Evolutionary conservation across 64 coral and sea anemone species (phyloP), one percentile per base, ranked within the genome.

Genomic region (Montipora capricornis): DNA sequence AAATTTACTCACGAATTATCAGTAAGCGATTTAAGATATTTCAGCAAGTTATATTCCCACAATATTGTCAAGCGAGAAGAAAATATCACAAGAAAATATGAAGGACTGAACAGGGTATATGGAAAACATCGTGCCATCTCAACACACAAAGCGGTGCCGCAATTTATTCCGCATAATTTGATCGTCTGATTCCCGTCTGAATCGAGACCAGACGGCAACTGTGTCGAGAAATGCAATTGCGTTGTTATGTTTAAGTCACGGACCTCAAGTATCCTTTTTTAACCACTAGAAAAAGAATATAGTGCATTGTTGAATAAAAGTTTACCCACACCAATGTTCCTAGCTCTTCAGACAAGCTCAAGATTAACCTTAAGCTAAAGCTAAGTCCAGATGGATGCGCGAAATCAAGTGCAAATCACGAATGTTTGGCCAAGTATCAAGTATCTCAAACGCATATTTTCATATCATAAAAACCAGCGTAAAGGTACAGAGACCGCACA

Each of bases 381-480:
- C 61, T 64, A 64, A 64, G 61, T 64, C 61, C 61, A 64, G 61
- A 7, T 64, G 11, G 6, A 57, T 16, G 19, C 68, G 19, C 68
- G 20, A 71, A 71, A 71, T 71, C 19, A 71, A 71, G 19, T 71
- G 68, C 68, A 22, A 37, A 71, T 24, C 2, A 20, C 19, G 68
- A 71, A 71, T 71, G 68, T 71, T 71, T 71, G 68, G 68, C 68
- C 5, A 5, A 71, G 19, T 71, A 71, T 71, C 68, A 71, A 71
- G 20, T 71, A 64, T 64, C 61, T 16, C 61, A 64, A 64, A 64
- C 11, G 61, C 61, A 64, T 64, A 64, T 12, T 15, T 64, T 12
- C 37, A 37, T 64, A 12, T 15, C 61, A 64, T 64, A 64, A 64
- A 64, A 16, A 5, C 53, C 1, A 57, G 50, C 7, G 13, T 37